These are phyloP conservation scores for Microcaecilia unicolor DNA, from an alignment of 2,797 vertebrate genomes.

Conservation along the genomic window DNA sequence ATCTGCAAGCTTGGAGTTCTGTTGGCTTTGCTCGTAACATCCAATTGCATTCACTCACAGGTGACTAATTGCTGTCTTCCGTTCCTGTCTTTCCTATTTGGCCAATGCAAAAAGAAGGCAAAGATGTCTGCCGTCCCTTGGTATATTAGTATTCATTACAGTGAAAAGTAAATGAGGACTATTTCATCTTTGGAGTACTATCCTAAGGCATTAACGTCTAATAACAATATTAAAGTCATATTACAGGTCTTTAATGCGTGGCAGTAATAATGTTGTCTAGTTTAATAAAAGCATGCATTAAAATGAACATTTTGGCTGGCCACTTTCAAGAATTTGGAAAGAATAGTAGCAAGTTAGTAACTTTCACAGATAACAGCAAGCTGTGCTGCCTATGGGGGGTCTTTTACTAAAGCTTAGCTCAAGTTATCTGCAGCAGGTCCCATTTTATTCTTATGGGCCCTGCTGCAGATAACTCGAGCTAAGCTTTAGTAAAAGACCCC, in stretches of 20 bases:
- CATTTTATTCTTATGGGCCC: too few species aligned
- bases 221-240: constrained; percentile 40
- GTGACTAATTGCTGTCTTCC: constrained; percentile 7
- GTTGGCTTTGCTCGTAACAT: constrained; percentile 9
- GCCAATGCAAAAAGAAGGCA: constrained; percentile 24
- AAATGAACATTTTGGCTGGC: constrained; percentile 30
- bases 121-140: constrained; percentile 24
- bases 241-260: constrained; percentile 29
- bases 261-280: constrained; percentile 32
- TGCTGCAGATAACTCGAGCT: too few species aligned
- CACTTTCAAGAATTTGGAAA: constrained; percentile 12
- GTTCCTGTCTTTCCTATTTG: constrained; percentile 10
- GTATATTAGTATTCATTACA: constrained; percentile 32
- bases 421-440: too few species aligned
- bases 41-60: constrained; percentile 3
- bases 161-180: constrained; percentile 35
- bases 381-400: too few species aligned
- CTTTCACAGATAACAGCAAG: background rate
- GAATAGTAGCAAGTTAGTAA: constrained; percentile 4
- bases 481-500: too few species aligned
- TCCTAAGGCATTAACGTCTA: constrained; percentile 30
- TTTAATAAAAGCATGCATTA: constrained; percentile 32
- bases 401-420: too few species aligned
- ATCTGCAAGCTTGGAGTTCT: background rate
- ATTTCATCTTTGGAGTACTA: constrained; percentile 35